phyloP scores from a whole-genome alignment of 2,888 invertebrate genomes.

The Drosophila melanosoma region DNA sequence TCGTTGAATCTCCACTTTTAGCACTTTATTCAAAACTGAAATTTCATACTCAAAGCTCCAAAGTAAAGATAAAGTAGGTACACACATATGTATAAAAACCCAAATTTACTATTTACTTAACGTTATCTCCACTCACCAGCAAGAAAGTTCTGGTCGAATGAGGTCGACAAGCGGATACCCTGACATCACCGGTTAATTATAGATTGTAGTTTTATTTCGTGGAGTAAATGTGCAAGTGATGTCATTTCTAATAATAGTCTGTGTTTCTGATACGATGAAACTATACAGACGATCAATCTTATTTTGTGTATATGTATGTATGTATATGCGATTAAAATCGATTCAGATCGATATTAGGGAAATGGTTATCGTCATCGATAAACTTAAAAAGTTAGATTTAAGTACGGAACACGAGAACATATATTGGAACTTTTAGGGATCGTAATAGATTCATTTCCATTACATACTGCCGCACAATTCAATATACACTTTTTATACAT shows the following conservation, averaged over 20 bases:
- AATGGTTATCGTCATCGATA: not conserved
- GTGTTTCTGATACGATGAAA: not conserved
- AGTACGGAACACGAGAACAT: not conserved
- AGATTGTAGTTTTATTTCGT: not conserved
- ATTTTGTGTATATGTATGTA: too few relatives aligned
- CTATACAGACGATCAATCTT: not conserved
- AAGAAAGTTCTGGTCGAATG: not conserved
- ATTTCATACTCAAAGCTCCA: slow-evolving; percentile 44
- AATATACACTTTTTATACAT: not conserved
- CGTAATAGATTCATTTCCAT: not conserved
- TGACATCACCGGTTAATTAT: not conserved
- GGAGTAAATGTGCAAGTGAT: not conserved
- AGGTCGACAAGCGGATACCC: not conserved
- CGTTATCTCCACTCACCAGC: slow-evolving; percentile 46
- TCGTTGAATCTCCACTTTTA: slow-evolving; percentile 18
- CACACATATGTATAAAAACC: not conserved
- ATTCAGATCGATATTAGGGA: not conserved
- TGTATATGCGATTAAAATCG: too few relatives aligned
- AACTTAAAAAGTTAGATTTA: not conserved
- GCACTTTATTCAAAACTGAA: slow-evolving; percentile 31
- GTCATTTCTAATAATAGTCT: not conserved
- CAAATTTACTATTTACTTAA: slow-evolving; percentile 23
- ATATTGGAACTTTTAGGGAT: not conserved
- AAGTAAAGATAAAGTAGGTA: slow-evolving; percentile 19
- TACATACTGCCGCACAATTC: too few relatives aligned